Evolutionary conservation across 53 echinoderm and acorn worm species (phyloP), one percentile per base, ranked within the genome.

Genomic region (Henricia sp.): DNA sequence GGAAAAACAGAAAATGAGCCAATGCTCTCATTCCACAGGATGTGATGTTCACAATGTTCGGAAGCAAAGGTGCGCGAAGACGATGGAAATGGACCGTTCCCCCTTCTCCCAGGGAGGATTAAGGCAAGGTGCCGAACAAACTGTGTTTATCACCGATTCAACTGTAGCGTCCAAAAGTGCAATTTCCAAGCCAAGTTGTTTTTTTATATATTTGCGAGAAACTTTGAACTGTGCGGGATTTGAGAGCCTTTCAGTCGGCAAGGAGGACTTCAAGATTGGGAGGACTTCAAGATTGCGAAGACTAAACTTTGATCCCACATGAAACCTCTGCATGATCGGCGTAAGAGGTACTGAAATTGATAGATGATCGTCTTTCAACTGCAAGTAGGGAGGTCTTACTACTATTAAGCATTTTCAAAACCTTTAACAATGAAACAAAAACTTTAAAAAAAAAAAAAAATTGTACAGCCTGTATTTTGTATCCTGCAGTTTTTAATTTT

Each of bases 381-480:
- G 14, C 71, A 6, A 39, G 46, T 63, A 63, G 80, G 33, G n/a
- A 62, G 34, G 42, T 52, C 32, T 80, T 74, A 74, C 35, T 63
- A 32, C 27, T 60, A 67, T 37, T 67, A 67, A 73, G 73, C 52
- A 36, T 73, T 51, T 73, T 53, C 50, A 53, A 58, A 60, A 60
- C 62, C 62, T 60, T 60, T 60, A 34, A 60, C 73, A 36, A 36
- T 73, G 54, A 52, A 52, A 71, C 36, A 34, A 28, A 8, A 60
- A 28, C 30, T 60, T 30, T 64, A 32, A n/a, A 32, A 29, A 28
- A 58, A 29, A 58, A 14, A 58, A 51, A 51, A 29, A 71, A n/a
- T 32, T 85, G 65, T 73, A 85, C 85, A 85, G 64, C 74, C 50
- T 88, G 83, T 91, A 91, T 91, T 91, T 91, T 91, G 91, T 88